Conservation (phyloP, 2,797 vertebrate genomes). For the Poecilia wingei region DNA sequence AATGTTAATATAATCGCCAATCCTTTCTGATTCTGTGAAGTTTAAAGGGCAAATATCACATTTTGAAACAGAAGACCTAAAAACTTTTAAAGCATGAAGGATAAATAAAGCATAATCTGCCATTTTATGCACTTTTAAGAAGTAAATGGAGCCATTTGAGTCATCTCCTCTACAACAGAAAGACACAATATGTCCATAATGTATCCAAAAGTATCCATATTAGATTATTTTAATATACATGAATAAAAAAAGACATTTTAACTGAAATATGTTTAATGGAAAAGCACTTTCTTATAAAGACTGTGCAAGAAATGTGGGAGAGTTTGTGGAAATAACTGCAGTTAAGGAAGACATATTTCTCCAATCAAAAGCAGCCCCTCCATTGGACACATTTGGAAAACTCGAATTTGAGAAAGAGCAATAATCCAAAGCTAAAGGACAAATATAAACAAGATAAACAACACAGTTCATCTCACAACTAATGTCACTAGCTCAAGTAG, state of each 20-base stretch:
- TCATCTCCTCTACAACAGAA: neutral
- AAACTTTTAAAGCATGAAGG: neutral
- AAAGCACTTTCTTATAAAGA: neutral
- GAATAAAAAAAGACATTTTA: neutral
- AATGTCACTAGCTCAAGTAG: neutral
- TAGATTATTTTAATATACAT: neutral
- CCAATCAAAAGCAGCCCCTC: neutral
- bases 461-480: neutral
- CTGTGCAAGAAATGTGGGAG: neutral
- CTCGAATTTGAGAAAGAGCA: neutral
- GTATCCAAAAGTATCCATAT: too few species aligned
- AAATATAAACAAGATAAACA: neutral
- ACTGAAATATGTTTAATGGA: neutral
- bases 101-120: neutral
- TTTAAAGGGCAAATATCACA: neutral
- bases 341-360: neutral
- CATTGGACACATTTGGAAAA: neutral
- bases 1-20: slow-evolving; percentile 4
- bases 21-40: neutral
- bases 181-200: neutral
- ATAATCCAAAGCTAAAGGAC: neutral
- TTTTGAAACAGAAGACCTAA: neutral
- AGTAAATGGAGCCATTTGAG: neutral
- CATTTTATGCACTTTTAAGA: neutral
- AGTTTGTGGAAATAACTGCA: neutral